These are phyloP conservation scores for Heliconius hermathena DNA, from an alignment of 1,140 invertebrate genomes.

Conservation along the genomic window DNA sequence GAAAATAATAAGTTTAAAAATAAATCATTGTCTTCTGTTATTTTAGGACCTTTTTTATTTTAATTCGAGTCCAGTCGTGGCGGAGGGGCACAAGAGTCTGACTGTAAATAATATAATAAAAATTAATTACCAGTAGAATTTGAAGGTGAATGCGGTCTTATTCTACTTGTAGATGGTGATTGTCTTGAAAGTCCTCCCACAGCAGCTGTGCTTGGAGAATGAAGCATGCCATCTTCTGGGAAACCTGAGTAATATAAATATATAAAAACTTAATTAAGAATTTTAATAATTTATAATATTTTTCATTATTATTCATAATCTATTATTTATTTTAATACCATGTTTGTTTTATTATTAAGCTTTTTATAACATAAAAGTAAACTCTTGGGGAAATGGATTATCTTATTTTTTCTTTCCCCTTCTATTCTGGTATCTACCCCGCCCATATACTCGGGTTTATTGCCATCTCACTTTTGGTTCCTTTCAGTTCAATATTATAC, in stretches of 20 bases:
- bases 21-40: neutral
- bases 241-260: conserved; percentile 50
- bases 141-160: conserved; percentile 62
- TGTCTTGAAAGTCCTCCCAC: conserved; percentile 58
- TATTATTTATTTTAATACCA: no score
- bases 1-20: neutral
- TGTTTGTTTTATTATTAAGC: no score
- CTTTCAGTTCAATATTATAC: neutral
- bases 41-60: neutral
- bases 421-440: no score
- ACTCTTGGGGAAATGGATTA: no score
- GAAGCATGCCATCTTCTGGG: conserved; percentile 71
- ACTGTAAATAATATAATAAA: neutral
- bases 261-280: neutral
- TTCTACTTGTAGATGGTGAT: conserved; percentile 56
- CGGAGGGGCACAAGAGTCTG: no score
- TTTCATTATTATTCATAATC: no score
- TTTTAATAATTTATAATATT: neutral
- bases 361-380: no score
- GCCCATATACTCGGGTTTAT: no score
- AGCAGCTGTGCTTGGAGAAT: conserved; percentile 67
- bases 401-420: no score
- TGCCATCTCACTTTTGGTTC: no score
- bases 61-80: neutral
- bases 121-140: conserved; percentile 48